These are phyloP conservation scores for Chloroceryle inda DNA, from an alignment of 2,797 vertebrate species.

Conservation along the genomic window DNA sequence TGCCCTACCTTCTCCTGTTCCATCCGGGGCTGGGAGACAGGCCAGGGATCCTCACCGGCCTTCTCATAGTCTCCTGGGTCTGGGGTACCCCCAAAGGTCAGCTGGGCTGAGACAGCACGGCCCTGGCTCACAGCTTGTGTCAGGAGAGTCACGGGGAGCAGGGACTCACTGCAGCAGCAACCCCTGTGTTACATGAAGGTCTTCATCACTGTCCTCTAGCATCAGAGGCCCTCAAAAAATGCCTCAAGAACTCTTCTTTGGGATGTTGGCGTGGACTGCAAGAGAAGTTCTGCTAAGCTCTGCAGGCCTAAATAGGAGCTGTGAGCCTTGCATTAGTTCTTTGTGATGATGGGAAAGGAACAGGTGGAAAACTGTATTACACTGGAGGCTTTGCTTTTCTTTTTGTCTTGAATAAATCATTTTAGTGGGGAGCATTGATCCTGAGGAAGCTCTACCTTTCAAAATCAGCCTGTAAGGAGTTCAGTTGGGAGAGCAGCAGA, in stretches of 20 bases:
- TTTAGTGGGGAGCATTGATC: neutral
- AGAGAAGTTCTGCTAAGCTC: neutral
- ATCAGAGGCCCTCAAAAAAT: neutral
- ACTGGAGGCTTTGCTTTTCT: neutral
- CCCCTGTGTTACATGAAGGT: neutral
- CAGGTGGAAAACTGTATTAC: neutral
- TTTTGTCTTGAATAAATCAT: constrained; percentile 31
- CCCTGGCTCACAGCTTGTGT: neutral
- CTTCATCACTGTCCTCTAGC: neutral
- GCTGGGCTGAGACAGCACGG: neutral
- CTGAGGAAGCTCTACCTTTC: neutral
- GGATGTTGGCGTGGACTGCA: neutral
- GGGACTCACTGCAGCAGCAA: neutral
- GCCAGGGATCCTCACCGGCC: neutral
- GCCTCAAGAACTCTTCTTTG: neutral
- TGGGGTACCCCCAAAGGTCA: neutral
- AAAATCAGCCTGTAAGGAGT: neutral
- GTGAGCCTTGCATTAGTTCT: neutral
- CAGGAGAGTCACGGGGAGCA: too few species aligned
- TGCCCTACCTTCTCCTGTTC: neutral
- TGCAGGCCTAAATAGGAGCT: neutral
- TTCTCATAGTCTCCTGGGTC: neutral
- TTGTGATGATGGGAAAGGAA: neutral
- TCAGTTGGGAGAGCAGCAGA: neutral
- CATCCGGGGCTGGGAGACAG: neutral